phyloP scores from a whole-genome alignment of 2,113 vertebrate species.

The Tychaedon coryphoeus region DNA sequence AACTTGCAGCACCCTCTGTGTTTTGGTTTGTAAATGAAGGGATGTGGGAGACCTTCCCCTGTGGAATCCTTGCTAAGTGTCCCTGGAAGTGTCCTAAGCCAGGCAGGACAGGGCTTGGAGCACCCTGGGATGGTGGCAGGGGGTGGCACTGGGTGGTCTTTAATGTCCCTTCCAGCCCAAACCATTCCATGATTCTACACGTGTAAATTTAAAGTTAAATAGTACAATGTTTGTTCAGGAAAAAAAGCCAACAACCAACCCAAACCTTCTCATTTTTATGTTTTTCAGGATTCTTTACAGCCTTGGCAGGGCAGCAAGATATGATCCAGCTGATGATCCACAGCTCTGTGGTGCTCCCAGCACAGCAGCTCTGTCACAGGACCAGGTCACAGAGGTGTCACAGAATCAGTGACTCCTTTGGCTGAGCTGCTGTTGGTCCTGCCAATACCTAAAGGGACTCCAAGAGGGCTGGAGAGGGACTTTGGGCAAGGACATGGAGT shows the following conservation, averaged over 20 bases:
- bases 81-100: neutral
- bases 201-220: neutral
- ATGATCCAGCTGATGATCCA: neutral
- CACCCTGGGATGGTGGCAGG: neutral
- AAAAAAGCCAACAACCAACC: neutral
- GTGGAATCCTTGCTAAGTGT: neutral
- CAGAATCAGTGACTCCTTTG: neutral
- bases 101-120: neutral
- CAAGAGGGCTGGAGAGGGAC: neutral
- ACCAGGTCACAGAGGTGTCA: neutral
- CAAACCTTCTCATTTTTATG: neutral
- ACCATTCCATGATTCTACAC: neutral
- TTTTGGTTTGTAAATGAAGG: neutral
- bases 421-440: neutral
- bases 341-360: neutral
- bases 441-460: neutral
- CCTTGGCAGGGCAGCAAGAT: neutral
- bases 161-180: neutral
- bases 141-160: neutral
- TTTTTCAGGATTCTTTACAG: neutral
- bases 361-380: neutral
- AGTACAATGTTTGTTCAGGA: neutral
- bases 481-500: neutral
- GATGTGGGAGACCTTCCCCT: neutral
- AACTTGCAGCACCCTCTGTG: neutral